Base-by-base conservation (phyloP, 2,888 invertebrate species). In the Sarcophaga carnaria region DNA sequence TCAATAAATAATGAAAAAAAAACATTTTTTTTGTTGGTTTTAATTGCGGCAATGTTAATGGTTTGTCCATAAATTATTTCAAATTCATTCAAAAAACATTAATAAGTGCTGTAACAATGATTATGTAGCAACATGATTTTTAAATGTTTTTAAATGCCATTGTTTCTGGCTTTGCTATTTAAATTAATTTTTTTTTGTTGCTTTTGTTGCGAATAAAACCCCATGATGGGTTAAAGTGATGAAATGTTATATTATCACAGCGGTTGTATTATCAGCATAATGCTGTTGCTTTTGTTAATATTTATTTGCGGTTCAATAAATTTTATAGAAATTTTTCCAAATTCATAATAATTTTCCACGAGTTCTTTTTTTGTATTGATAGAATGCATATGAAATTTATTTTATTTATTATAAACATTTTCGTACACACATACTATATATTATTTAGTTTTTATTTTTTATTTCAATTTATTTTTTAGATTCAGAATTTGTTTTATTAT, bases 291-390 rank as follows among this genome's bases (percentile, higher is more conserved):
- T 72, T 76, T 84, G 79, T 76, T 66, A 80, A 80, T 81, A 83
- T 86, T 75, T 78, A 81, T 86, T 84, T 87, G 83, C 75, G 86
- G 84, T 87, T 81, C 80, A 84, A 84, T 84, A 87, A 87, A 84
- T 87, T 47, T 75, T 67, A 60, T 47, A 66, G 12, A 69, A 75
- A 69, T 74, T 54, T 80, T 80, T 81, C 54, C 62, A 75, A 84
- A 84, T 79, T 69, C 47, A 83, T 86, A 86, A 80, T 84, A 83
- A 69, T 81, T 64, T 45, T 20, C 62, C 22, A 0, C 37, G 37
- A 6, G 0, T 37, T 37, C 2, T 37, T 37, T 37, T 2, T 37
- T 37, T 79, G 59, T 70, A 25, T 74, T 10, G 71, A 45, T 45
- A 69, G 49, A 22, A 20, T 54, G 45, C n/a, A 8, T 47, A 45